Evolutionary conservation across 2,888 invertebrate species (phyloP).

Genomic region (Fragum whitleyi): DNA sequence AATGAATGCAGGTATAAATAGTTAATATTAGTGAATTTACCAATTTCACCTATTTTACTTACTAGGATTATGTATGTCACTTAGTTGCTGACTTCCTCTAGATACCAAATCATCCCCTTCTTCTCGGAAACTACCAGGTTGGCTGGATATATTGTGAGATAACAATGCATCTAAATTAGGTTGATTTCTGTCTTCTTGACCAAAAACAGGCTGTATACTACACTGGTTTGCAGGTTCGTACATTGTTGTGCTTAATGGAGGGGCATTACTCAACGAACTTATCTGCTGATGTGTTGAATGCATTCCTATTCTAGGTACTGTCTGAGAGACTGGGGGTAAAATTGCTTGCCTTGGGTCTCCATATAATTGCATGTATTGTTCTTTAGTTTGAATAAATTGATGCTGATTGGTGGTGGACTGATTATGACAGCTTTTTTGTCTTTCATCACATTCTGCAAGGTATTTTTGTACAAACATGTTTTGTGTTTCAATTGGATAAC

Average conservation of each 20-base stretch:
- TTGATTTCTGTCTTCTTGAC: not conserved
- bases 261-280: slow-evolving; percentile 9
- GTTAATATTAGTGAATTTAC: too few relatives aligned
- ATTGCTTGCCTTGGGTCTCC: not conserved
- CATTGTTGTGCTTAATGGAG: not conserved
- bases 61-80: not conserved
- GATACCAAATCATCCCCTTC: too few relatives aligned
- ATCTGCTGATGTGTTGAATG: not conserved
- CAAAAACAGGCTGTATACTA: not conserved
- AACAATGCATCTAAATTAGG: slow-evolving; percentile 1
- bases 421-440: too few relatives aligned
- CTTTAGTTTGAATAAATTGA: slow-evolving; percentile 2
- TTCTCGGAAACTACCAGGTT: too few relatives aligned
- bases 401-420: not conserved
- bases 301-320: not conserved
- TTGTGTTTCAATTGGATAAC: not conserved
- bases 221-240: not conserved
- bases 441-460: not conserved
- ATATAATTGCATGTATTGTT: not conserved
- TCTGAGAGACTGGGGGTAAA: not conserved
- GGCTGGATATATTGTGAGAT: too few relatives aligned
- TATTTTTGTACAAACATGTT: not conserved
- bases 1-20: too few relatives aligned
- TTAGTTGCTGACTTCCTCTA: not conserved
- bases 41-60: too few relatives aligned